Evolutionary conservation across 2,797 vertebrate genomes (phyloP).

Genomic region (Tokudaia tokunoshimensis): DNA sequence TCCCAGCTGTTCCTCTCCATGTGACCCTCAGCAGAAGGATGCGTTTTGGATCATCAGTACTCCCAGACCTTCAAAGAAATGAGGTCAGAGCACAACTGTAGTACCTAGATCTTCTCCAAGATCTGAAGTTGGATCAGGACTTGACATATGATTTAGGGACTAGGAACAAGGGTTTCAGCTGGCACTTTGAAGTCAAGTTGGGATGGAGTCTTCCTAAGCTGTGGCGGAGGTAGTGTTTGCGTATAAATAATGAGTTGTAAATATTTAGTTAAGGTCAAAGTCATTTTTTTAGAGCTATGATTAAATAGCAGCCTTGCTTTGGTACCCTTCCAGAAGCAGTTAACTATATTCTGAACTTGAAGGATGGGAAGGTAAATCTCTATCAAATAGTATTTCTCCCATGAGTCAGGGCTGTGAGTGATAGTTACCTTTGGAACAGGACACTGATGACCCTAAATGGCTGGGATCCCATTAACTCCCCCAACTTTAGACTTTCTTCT

Average conservation of each 20-base stretch:
- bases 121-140: too few relatives aligned
- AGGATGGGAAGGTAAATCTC: neutral
- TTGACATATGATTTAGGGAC: neutral
- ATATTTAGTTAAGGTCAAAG: neutral
- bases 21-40: fast-evolving
- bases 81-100: fast-evolving
- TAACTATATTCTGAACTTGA: neutral
- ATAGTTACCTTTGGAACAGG: neutral
- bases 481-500: neutral
- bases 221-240: fast-evolving
- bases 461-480: neutral
- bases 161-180: neutral
- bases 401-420: neutral
- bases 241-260: neutral
- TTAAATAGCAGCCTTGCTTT: neutral
- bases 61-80: neutral
- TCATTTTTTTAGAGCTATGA: neutral
- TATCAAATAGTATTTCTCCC: neutral
- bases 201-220: neutral
- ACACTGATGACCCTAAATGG: neutral
- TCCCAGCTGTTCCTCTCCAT: fast-evolving
- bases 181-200: neutral
- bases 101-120: neutral
- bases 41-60: fast-evolving
- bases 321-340: neutral